Evolutionary conservation across 2,888 invertebrate species (phyloP), one percentile per base, ranked within the genome.

Genomic region (Leucophenga montana): DNA sequence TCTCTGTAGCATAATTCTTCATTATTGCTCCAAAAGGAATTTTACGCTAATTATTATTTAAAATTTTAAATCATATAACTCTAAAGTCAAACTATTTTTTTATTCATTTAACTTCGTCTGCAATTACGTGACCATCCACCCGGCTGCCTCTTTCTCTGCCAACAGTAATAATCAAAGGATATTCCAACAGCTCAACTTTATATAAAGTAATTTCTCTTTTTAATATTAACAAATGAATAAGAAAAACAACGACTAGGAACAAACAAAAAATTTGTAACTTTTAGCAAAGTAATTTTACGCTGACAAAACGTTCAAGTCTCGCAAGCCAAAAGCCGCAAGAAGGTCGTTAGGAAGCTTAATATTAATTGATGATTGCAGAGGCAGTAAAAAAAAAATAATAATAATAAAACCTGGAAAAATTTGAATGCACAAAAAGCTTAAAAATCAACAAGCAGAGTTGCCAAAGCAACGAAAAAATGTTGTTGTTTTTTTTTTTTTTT

Each of bases 331-430:
- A 57, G 61, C 67, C 59, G 48, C 67, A 59, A 22, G 27, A 56
- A 67, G 33, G 57, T 67, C 67, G 48, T 67, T 59, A 57, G 57
- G 22, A 46, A 46, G 57, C 48, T 50, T 57, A 48, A 48, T 27
- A 57, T 67, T 67, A 67, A 67, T 67, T 57, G 67, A 44, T 27
- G 57, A 44, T 59, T 57, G 20, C 61, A 61, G n/a, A 39, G 20
- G 18, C 33, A 33, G 22, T 9, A 39, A 61, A 61, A 11, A 39
- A 61, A 33, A 39, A 61, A 27, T 31, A 59, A 59, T 56, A 3
- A 56, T 56, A 27, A 46, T 46, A 46, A 14, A 14, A 14, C 16
- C 16, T 50, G n/a, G 18, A 6, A 13, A 50, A 50, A 27, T 27
- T 27, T 16, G 18, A 5, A 50, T 39, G 39, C 16, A 61, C 39